Evolutionary conservation across 2,113 vertebrate genomes (phyloP), one percentile per base, ranked within the genome.

Genomic region (Trichomycterus rosablanca): DNA sequence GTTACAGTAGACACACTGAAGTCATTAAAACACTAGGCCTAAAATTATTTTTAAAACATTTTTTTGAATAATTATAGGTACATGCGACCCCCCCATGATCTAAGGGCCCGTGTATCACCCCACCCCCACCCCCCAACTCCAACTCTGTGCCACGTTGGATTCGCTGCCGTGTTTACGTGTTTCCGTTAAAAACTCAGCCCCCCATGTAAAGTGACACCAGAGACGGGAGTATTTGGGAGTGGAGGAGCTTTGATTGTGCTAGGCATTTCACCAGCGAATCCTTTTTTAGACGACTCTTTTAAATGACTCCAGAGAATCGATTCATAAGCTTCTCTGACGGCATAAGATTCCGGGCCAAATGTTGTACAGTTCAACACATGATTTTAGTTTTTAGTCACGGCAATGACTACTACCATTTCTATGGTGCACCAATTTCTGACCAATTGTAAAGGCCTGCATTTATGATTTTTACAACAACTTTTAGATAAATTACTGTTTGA

Each of bases 81-180:
- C 16, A 5, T 10, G 2, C 63, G 53, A 50, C 58, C 57, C 62
- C 63, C 63, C 35, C 19, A 15, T 23, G 19, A 24, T n/a, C 14
- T 11, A 40, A 40, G 11, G 42, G 16, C 22, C 24, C 24, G 34
- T 28, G 20, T 19, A 9, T 34, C 40, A 26, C 24, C 54, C 59
- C 24, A 59, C 65, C 65, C 20, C 18, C 42, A n/a, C n/a, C n/a
- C n/a, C n/a, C n/a, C n/a, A n/a, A n/a, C n/a, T n/a, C n/a, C n/a
- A n/a, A n/a, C n/a, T 49, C 32, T 9, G 34, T 72, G 70, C 70
- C 70, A 72, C 70, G 70, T 72, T 59, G 64, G 61, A 63, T 34
- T 4, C 32, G 19, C 50, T 22, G 48, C 35, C 12, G 16, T 23
- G 34, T 48, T 67, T 63, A 66, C 45, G 48, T 40, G 28, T 50